phyloP scores from a whole-genome alignment of 2,888 invertebrate genomes.

The Brenthis daphne region DNA sequence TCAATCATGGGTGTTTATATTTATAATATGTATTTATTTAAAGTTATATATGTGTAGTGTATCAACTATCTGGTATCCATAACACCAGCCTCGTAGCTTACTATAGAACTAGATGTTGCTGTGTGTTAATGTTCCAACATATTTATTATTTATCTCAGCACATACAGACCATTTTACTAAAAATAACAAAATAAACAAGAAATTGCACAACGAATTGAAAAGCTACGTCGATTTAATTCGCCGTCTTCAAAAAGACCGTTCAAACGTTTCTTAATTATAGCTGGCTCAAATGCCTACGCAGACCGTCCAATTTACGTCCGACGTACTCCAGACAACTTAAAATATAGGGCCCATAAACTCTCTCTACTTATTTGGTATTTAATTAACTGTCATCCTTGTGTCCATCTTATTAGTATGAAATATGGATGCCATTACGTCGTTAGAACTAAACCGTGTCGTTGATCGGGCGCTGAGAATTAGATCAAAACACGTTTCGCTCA shows the following conservation, averaged over 20 bases:
- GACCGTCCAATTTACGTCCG: constrained; percentile 29
- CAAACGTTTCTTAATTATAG: constrained; percentile 30
- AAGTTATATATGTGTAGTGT: too few species aligned
- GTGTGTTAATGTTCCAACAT: too few species aligned
- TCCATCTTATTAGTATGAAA: constrained; percentile 39
- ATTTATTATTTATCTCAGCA: too few species aligned
- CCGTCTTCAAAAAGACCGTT: constrained; percentile 19
- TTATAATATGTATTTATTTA: too few species aligned
- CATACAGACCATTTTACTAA: background rate
- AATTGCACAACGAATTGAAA: constrained; percentile 12
- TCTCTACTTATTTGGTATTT: constrained; percentile 36
- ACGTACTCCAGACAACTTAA: constrained; percentile 23
- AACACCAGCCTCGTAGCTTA: too few species aligned
- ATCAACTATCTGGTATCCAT: too few species aligned
- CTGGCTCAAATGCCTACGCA: constrained; percentile 24
- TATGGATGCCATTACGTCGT: constrained; percentile 22
- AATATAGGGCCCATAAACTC: constrained; percentile 31
- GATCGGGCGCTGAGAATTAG: constrained; percentile 17
- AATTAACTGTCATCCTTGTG: constrained; percentile 41
- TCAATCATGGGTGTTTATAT: too few species aligned
- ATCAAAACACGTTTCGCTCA: background rate
- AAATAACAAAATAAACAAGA: background rate
- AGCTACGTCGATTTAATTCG: constrained; percentile 11
- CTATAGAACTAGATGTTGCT: too few species aligned
- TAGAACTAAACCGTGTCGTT: constrained; percentile 27